Conservation (phyloP, 2,113 vertebrate species). For the Lagopus leucura region DNA sequence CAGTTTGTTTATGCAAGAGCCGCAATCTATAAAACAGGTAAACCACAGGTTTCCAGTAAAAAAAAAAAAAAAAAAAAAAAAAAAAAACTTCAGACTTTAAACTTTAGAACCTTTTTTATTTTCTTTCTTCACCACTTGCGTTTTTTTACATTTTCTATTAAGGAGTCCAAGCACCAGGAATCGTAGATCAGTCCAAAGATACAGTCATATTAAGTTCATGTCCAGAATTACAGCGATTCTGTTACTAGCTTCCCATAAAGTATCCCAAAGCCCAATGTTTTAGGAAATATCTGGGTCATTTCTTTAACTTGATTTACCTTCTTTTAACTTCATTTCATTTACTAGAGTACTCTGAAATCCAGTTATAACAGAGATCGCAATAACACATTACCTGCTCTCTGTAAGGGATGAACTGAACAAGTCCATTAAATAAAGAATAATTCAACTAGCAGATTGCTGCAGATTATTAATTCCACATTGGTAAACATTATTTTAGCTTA, state of each 20-base stretch:
- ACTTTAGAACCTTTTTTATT: not conserved
- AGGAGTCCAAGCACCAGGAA: not conserved
- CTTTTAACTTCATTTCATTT: conserved; percentile 13
- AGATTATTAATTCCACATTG: not conserved
- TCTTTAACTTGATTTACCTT: not conserved
- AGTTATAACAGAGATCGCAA: not conserved
- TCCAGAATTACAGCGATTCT: not conserved
- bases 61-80: not conserved
- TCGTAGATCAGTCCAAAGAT: not conserved
- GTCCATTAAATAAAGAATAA: not conserved
- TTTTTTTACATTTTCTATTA: not conserved
- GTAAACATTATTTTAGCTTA: conserved; percentile 8
- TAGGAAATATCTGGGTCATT: not conserved
- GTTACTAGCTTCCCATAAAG: not conserved
- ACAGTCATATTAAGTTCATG: not conserved
- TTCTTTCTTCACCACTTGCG: fast-evolving
- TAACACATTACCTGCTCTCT: fast-evolving
- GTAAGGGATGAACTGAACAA: not conserved
- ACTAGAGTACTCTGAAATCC: conserved; percentile 22
- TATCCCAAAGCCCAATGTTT: not conserved
- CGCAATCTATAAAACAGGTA: not conserved
- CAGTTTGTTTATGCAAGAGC: not conserved
- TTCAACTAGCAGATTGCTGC: not conserved
- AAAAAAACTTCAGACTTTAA: not conserved
- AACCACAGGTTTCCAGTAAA: not conserved